Percentiles rank a stretch among this genome's conserved stretches.
Conservation (phyloP, 2,888 invertebrate genomes). For the Amblyteles armatorius region DNA sequence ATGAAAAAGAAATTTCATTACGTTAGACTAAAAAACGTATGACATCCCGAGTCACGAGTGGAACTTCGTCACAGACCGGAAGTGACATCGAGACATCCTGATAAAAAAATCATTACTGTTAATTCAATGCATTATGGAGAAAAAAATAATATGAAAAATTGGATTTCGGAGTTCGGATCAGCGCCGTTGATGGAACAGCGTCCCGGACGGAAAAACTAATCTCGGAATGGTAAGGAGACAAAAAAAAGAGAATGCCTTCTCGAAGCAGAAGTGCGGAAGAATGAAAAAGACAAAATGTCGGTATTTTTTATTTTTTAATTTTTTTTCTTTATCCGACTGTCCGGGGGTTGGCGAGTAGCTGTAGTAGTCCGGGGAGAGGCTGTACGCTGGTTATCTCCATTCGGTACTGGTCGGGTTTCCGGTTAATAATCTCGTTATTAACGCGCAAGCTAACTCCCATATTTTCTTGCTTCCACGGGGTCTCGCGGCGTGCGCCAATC, state of each 20-base stretch:
- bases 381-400: constrained; percentile 48
- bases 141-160: background rate
- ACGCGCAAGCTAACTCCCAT: constrained; percentile 63
- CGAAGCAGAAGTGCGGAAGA: constrained; percentile 14
- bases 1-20: background rate
- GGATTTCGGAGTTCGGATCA: background rate
- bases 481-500: constrained; percentile 27
- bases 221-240: constrained; percentile 2
- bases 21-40: background rate
- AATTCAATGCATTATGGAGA: background rate
- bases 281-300: constrained; percentile 30
- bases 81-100: background rate
- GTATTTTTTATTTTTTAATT: background rate
- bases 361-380: constrained; percentile 32
- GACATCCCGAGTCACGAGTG: background rate
- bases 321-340: constrained; percentile 12
- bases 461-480: constrained; percentile 61
- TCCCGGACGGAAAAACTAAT: constrained; percentile 9
- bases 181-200: background rate
- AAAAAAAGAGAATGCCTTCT: background rate
- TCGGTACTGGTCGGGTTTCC: constrained; percentile 56
- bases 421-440: constrained; percentile 72
- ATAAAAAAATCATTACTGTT: background rate
- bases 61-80: background rate
- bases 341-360: constrained; percentile 5